phyloP scores from a whole-genome alignment of 2,113 vertebrate species.

The Edolisoma coerulescens region DNA sequence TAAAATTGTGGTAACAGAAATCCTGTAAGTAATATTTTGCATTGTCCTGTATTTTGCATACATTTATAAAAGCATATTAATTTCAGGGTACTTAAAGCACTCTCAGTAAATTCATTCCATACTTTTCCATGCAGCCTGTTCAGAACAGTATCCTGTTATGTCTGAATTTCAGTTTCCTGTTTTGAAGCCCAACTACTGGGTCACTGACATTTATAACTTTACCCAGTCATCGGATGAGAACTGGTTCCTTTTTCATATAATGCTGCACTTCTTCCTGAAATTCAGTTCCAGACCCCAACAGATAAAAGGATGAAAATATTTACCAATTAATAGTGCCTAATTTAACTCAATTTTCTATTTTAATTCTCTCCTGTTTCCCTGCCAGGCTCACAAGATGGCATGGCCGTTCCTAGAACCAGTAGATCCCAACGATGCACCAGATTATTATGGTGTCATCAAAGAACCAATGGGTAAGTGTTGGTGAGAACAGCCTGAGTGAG shows the following conservation, averaged over 20 bases:
- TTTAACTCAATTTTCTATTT: background rate
- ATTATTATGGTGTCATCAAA: constrained; percentile 98
- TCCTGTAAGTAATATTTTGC: background rate
- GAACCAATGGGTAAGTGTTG: constrained; percentile 91
- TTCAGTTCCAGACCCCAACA: background rate
- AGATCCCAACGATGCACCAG: constrained; percentile 94
- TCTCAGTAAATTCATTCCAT: background rate
- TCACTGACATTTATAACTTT: background rate
- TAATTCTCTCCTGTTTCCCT: background rate
- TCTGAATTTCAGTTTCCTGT: background rate
- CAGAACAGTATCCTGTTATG: background rate
- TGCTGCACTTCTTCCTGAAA: background rate
- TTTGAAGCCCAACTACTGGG: background rate
- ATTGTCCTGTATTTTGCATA: background rate
- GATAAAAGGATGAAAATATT: background rate
- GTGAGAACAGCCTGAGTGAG: background rate
- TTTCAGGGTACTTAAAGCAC: background rate
- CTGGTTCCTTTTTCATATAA: background rate
- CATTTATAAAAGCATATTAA: background rate
- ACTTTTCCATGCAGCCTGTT: background rate
- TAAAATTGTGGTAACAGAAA: background rate
- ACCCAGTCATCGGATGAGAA: background rate
- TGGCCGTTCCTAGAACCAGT: constrained; percentile 98
- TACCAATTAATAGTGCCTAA: background rate
- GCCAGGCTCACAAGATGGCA: constrained; percentile 96